Conservation (phyloP, 2,888 invertebrate species). For the Neria commutata region DNA sequence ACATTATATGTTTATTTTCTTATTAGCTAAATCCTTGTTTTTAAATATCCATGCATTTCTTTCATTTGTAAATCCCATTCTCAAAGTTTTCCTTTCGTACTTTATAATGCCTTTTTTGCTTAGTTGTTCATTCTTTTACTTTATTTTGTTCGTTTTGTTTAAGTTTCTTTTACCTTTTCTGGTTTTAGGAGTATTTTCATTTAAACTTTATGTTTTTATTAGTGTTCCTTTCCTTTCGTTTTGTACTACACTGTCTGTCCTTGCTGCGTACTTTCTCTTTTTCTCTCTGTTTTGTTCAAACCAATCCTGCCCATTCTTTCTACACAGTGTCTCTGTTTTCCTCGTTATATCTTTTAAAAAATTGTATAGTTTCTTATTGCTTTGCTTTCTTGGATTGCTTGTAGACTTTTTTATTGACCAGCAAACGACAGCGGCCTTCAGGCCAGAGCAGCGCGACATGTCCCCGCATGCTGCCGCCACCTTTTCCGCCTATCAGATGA, state of each 20-base stretch:
- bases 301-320: too few relatives aligned
- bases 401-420: constrained; percentile 57
- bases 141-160: too few relatives aligned
- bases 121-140: too few relatives aligned
- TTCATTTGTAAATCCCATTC: too few relatives aligned
- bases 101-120: too few relatives aligned
- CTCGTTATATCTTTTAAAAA: neutral
- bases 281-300: neutral
- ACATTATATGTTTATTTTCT: too few relatives aligned
- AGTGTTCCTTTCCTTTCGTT: neutral
- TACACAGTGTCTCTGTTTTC: neutral
- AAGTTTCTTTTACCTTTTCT: too few relatives aligned
- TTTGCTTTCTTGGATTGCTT: neutral
- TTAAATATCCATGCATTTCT: too few relatives aligned
- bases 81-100: too few relatives aligned
- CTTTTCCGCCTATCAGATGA: constrained; percentile 18
- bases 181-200: too few relatives aligned
- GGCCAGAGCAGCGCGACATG: neutral
- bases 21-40: too few relatives aligned
- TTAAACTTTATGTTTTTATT: too few relatives aligned
- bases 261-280: neutral
- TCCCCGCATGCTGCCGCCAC: constrained; percentile 25
- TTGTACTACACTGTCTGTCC: neutral
- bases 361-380: constrained; percentile 2
- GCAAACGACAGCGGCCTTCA: constrained; percentile 38